phyloP scores from a whole-genome alignment of 2,113 vertebrate genomes.

The Polyodon spathula region DNA sequence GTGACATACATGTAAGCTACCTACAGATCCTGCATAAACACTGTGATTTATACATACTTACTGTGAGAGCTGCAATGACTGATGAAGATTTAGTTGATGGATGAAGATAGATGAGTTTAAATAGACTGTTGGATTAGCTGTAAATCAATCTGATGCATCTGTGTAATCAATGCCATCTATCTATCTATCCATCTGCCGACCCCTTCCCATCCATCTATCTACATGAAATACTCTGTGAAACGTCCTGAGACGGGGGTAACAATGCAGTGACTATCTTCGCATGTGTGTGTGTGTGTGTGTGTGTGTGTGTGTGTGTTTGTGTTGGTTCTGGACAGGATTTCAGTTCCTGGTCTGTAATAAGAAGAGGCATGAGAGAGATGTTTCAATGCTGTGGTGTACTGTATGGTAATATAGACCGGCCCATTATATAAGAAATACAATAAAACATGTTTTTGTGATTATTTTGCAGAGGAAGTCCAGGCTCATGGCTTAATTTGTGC shows the following conservation, averaged over 20 bases:
- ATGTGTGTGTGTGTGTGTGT: too few relatives aligned
- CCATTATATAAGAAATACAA: slow-evolving; percentile 17
- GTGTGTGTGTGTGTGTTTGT: too few relatives aligned
- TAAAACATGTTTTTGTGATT: slow-evolving; percentile 49
- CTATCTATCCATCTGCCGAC: slow-evolving; percentile 21
- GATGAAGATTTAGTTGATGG: slow-evolving; percentile 45
- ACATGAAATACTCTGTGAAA: slow-evolving; percentile 14
- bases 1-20: too few relatives aligned
- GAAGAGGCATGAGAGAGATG: not conserved
- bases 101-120: slow-evolving; percentile 60
- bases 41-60: too few relatives aligned
- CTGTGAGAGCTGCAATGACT: slow-evolving; percentile 33
- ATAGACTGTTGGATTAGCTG: slow-evolving; percentile 56
- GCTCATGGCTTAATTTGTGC: slow-evolving; percentile 34
- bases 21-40: too few relatives aligned
- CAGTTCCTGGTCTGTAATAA: slow-evolving; percentile 12
- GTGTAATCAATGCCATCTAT: slow-evolving; percentile 52
- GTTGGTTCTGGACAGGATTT: not conserved
- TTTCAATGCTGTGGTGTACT: slow-evolving; percentile 14
- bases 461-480: slow-evolving; percentile 23
- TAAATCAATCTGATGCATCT: slow-evolving; percentile 45
- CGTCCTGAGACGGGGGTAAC: too few relatives aligned
- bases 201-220: slow-evolving; percentile 24
- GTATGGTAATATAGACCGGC: slow-evolving; percentile 26
- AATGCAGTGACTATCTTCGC: too few relatives aligned